Evolutionary conservation across 2,797 vertebrate genomes (phyloP), one percentile per base, ranked within the genome.

Genomic region (Enteromius afrohamiltoni): DNA sequence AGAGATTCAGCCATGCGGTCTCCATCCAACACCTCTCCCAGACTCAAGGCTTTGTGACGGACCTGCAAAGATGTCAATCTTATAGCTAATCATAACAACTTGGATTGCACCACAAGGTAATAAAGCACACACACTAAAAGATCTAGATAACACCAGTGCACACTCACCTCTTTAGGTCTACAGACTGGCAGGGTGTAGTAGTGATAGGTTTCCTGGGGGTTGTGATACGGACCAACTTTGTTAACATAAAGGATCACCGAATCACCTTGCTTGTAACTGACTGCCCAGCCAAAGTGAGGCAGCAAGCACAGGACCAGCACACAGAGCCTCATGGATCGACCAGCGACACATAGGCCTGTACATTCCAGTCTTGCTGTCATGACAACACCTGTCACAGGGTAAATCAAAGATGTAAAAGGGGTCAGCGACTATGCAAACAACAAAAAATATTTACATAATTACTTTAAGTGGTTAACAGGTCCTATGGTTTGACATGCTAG

Each of bases 181-280:
- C 97, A 98, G 34, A 98, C 97, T 2, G 97, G 97, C 80, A 98
- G 92, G 5, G 96, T 97, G 87, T 98, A 98, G 92, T 94, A 98
- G 92, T 98, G 97, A 92, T 98, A 98, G 6, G 97, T 98, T 93
- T 98, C 97, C 90, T 98, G 97, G 26, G 97, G 97, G 87, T 98
- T 98, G 89, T 98, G 97, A 89, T 97, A 98, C 65, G 97, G 97
- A 1, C 97, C 97, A 79, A 98, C 97, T 95, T 98, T 98, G 93
- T 98, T 98, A 88, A 98, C 97, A 83, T 96, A 98, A 0, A 98
- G 92, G 87, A 95, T 93, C 73, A 98, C 96, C 0, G 94, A 93
- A 79, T 97, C 95, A 10, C 96, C 96, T 16, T 86, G 86, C 85
- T 96, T 95, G 89, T 95, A 97, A 88, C 91, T 94, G 60, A 89